Conservation (phyloP, 2,888 invertebrate species). For the Sinelater perroti region DNA sequence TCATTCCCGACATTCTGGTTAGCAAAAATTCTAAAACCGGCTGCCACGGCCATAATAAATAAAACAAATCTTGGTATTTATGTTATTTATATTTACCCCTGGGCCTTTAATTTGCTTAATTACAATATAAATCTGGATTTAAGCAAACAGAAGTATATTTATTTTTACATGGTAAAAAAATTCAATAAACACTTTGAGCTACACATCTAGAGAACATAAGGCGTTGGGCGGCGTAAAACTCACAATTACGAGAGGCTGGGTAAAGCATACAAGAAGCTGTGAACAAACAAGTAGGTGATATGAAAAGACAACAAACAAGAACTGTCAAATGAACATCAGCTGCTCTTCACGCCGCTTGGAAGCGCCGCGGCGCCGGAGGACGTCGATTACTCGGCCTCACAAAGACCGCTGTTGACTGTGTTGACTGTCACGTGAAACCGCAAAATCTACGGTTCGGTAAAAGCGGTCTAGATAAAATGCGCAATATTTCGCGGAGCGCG, state of each 20-base stretch:
- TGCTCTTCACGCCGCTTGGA: slow-evolving; percentile 15
- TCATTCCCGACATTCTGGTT: too few species aligned
- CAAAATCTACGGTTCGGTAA: not conserved
- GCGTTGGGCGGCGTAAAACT: not conserved
- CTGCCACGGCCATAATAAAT: too few species aligned
- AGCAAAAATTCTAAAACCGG: too few species aligned
- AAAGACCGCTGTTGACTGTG: slow-evolving; percentile 17
- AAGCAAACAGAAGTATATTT: too few species aligned
- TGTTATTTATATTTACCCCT: too few species aligned
- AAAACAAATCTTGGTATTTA: too few species aligned
- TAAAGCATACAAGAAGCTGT: slow-evolving; percentile 2
- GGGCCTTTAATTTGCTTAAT: too few species aligned
- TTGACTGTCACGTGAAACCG: slow-evolving; percentile 16
- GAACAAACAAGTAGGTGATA: slow-evolving; percentile 12
- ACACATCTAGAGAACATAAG: not conserved
- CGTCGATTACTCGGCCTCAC: slow-evolving; percentile 21
- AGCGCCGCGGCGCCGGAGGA: slow-evolving; percentile 17
- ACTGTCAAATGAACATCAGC: slow-evolving; percentile 23
- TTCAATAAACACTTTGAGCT: too few species aligned
- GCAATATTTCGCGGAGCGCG: too few species aligned
- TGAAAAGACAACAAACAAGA: slow-evolving; percentile 20
- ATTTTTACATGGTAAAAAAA: too few species aligned
- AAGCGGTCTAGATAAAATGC: too few species aligned
- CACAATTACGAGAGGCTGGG: not conserved
- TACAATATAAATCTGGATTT: too few species aligned